These are phyloP conservation scores for Aphidoletes aphidimyza DNA, from an alignment of 2,888 invertebrate species.

Conservation along the genomic window DNA sequence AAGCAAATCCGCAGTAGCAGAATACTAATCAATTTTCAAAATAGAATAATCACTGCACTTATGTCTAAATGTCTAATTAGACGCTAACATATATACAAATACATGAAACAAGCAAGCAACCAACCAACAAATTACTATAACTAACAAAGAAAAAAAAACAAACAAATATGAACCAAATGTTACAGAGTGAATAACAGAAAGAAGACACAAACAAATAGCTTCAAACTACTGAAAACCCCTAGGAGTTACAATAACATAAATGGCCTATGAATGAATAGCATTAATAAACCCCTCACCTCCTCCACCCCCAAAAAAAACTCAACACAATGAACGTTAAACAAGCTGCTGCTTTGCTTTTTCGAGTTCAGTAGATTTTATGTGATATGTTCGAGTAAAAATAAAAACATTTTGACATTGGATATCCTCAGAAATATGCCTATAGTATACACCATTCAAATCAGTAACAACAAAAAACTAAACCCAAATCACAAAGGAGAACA, in stretches of 20 bases:
- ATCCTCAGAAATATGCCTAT: no score
- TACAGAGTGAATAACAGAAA: background rate
- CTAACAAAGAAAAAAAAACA: background rate
- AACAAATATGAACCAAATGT: background rate
- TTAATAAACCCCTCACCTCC: no score
- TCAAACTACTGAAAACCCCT: background rate
- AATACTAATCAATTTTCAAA: background rate
- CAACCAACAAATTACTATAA: no score
- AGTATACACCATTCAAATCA: no score
- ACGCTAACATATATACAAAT: background rate
- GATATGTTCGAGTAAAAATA: no score
- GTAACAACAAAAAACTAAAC: no score
- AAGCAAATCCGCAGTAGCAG: background rate
- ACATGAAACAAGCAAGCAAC: background rate
- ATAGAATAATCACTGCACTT: background rate
- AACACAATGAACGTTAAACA: no score
- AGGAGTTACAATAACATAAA: background rate
- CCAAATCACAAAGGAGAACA: no score
- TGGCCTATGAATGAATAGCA: background rate
- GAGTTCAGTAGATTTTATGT: no score
- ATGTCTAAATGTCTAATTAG: background rate
- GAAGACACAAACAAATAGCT: background rate
- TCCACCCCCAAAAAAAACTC: no score
- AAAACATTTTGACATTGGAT: background rate
- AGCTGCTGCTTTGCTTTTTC: no score